Evolutionary conservation across 2,888 invertebrate genomes (phyloP).

Genomic region (Diogma glabrata): DNA sequence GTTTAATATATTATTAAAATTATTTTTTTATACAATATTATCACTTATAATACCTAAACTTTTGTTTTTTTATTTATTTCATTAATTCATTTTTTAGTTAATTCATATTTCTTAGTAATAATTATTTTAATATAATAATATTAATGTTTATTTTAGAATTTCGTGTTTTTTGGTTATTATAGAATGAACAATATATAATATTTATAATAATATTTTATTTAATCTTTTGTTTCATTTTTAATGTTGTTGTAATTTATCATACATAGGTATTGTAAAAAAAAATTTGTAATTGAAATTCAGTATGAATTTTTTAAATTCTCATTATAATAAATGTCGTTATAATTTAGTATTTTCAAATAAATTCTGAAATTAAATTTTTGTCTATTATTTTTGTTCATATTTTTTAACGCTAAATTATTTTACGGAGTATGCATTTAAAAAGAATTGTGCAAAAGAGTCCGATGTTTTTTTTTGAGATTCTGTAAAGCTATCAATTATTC

Average conservation of each 20-base stretch:
- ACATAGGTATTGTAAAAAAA: conserved; percentile 8
- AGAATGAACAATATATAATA: conserved; percentile 10
- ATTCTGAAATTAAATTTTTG: no score
- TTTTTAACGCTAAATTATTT: no score
- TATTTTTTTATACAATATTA: conserved; percentile 8
- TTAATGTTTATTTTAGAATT: conserved; percentile 8
- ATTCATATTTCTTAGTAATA: conserved; percentile 3
- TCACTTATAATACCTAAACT: conserved; percentile 6
- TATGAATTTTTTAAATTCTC: conserved; percentile 6
- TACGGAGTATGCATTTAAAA: no score
- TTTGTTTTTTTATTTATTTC: conserved; percentile 6
- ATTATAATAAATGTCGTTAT: no score
- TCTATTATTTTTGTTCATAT: no score
- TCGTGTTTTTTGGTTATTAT: conserved; percentile 10
- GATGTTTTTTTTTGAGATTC: no score
- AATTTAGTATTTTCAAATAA: no score
- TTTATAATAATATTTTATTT: conserved; percentile 5
- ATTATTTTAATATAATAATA: conserved; percentile 5
- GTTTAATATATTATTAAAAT: no score
- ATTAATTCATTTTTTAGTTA: conserved; percentile 2
- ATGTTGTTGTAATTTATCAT: conserved; percentile 5
- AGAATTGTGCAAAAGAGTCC: no score
- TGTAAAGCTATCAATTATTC: no score
- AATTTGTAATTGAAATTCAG: conserved; percentile 8
- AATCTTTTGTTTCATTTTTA: conserved; percentile 2